Conservation (phyloP, 2,113 vertebrate species). For the Triplophysa rosa region DNA sequence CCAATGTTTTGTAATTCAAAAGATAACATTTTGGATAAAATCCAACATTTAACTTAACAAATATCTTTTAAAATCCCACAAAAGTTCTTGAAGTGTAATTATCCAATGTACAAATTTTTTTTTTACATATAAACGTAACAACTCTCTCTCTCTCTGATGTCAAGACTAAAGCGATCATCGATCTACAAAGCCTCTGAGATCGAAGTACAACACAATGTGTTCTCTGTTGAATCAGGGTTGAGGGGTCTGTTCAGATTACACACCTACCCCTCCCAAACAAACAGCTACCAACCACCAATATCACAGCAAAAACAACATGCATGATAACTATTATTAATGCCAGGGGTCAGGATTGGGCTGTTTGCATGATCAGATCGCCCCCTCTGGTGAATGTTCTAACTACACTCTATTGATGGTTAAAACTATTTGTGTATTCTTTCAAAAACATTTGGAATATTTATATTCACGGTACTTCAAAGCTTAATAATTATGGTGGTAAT, state of each 20-base stretch:
- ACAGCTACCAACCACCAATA: constrained; percentile 10
- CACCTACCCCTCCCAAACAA: background rate
- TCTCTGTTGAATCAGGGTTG: constrained; percentile 44
- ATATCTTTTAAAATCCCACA: too few species aligned
- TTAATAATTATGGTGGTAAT: too few species aligned
- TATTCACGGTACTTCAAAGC: too few species aligned
- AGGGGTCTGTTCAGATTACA: constrained; percentile 50
- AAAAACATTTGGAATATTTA: too few species aligned
- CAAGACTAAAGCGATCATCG: background rate
- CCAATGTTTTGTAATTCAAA: too few species aligned
- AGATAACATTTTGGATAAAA: too few species aligned
- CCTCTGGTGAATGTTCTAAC: background rate
- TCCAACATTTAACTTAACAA: too few species aligned
- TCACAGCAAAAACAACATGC: background rate
- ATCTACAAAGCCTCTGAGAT: constrained; percentile 42
- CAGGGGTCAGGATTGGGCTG: background rate
- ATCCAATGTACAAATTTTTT: background rate
- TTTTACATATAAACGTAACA: background rate
- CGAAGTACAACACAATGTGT: constrained; percentile 47
- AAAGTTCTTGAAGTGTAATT: background rate
- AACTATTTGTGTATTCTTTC: too few species aligned
- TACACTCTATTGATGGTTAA: too few species aligned
- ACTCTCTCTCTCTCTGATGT: background rate
- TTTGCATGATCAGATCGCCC: too few species aligned
- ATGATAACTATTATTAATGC: background rate